A percentile compares a stretch with the other conserved stretches of the same genome.
phyloP scores from a whole-genome alignment of 2,113 vertebrate genomes.

The Nyctereutes procyonoides region DNA sequence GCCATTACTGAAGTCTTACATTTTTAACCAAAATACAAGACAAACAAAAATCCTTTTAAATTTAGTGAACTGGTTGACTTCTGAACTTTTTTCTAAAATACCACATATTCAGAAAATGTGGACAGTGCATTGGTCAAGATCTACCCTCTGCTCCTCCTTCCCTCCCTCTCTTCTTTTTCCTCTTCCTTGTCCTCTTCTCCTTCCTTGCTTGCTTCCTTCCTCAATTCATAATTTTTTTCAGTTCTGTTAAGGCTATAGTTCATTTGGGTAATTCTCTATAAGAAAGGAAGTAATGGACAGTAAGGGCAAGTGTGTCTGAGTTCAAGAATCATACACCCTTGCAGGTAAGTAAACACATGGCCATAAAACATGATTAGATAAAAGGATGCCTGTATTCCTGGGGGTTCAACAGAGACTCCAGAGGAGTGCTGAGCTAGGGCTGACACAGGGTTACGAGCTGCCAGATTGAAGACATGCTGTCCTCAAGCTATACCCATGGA shows the following conservation, averaged over 20 bases:
- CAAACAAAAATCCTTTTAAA: neutral
- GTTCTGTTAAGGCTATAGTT: neutral
- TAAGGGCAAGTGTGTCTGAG: too few species aligned
- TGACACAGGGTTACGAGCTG: neutral
- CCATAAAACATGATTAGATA: too few species aligned
- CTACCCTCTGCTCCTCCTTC: fast-evolving
- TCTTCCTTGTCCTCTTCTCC: too few species aligned
- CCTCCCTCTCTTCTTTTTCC: neutral
- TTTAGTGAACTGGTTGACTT: neutral
- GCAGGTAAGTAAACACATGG: too few species aligned
- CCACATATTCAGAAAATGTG: neutral
- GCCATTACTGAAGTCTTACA: neutral
- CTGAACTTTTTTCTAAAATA: neutral
- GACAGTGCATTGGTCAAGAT: too few species aligned
- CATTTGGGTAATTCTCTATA: neutral
- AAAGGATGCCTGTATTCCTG: fast-evolving
- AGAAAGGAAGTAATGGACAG: neutral
- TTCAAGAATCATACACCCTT: fast-evolving
- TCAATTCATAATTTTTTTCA: neutral
- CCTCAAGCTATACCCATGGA: neutral
- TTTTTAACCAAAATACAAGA: neutral
- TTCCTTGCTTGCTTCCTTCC: neutral
- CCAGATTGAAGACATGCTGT: neutral
- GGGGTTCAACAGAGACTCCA: neutral
- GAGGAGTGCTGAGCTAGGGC: too few species aligned